These are phyloP conservation scores for Pampusana beccarii DNA, from an alignment of 2,113 vertebrate genomes.

Conservation along the genomic window DNA sequence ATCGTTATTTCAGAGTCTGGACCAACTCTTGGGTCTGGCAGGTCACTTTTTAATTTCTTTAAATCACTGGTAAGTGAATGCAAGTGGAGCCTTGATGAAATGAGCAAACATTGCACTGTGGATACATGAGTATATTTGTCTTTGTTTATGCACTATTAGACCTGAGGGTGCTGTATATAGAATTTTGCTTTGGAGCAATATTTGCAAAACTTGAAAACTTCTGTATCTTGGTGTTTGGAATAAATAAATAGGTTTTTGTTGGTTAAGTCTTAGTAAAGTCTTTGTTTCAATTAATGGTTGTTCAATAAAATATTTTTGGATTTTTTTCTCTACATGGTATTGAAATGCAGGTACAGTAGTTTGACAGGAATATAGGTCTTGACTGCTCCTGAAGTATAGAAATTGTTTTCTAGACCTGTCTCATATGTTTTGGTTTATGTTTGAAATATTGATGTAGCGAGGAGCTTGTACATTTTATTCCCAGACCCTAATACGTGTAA, in stretches of 20 bases:
- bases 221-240: constrained; percentile 77
- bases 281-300: constrained; percentile 17
- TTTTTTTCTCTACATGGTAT: background rate
- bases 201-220: constrained; percentile 77
- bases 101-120: constrained; percentile 75
- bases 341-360: background rate
- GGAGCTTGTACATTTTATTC: background rate
- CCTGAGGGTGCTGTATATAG: constrained; percentile 70
- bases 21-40: constrained; percentile 24
- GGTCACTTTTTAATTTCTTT: constrained; percentile 55
- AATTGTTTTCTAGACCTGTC: background rate
- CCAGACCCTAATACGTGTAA: background rate
- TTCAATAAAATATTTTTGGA: background rate
- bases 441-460: background rate
- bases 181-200: constrained; percentile 76
- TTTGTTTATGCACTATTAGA: constrained; percentile 73
- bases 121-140: constrained; percentile 29
- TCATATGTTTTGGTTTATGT: rapidly evolving
- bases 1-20: constrained; percentile 40
- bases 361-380: background rate
- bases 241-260: constrained; percentile 79
- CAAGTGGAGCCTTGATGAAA: constrained; percentile 62
- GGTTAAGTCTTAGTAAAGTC: constrained; percentile 47
- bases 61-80: constrained; percentile 55
- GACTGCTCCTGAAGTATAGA: background rate